Conservation (phyloP, 37 sponge, comb jelly and placozoan species). For the Crambe crambe region DNA sequence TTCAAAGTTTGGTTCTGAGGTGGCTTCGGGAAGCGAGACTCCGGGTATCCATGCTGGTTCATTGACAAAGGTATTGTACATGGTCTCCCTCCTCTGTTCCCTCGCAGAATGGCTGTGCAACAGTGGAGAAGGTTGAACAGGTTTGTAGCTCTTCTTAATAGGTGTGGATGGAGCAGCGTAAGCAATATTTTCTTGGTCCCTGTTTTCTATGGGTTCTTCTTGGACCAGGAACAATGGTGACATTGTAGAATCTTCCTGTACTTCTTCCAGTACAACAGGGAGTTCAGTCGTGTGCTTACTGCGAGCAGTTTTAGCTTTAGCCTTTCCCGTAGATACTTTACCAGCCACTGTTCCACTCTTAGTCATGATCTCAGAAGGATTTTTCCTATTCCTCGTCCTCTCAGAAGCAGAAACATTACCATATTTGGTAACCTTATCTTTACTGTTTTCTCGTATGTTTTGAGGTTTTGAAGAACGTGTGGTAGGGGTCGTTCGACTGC, state of each 20-base stretch:
- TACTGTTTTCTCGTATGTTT: neutral
- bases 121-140: conserved; percentile 18
- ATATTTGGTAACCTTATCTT: too few species aligned
- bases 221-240: neutral
- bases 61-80: neutral
- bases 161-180: conserved; percentile 10
- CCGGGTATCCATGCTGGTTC: conserved; percentile 56
- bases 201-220: neutral
- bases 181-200: too few species aligned
- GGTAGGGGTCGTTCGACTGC: neutral
- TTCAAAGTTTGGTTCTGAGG: conserved; percentile 9
- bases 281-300: neutral
- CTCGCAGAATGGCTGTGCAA: neutral
- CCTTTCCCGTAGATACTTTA: neutral
- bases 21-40: neutral
- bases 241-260: neutral
- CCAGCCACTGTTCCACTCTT: neutral
- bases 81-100: neutral
- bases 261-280: neutral
- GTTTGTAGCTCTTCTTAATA: neutral
- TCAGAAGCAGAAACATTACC: neutral
- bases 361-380: neutral
- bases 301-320: neutral
- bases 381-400: neutral
- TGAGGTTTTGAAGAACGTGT: neutral